Evolutionary conservation across 2,888 invertebrate genomes (phyloP).

Genomic region (Zele albiditarsus): DNA sequence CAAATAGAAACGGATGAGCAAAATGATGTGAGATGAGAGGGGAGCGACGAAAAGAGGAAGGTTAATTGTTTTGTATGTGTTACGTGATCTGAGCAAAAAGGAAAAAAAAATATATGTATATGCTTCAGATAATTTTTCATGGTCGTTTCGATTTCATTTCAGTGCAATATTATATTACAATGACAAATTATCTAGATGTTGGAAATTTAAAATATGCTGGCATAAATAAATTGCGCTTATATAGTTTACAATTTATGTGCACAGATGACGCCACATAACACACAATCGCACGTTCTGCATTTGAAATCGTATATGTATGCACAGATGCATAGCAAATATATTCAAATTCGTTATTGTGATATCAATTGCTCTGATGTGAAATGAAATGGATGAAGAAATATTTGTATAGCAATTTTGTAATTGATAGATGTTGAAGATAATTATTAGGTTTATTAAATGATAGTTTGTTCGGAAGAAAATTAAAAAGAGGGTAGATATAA

Average conservation of each 20-base stretch:
- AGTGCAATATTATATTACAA: background rate
- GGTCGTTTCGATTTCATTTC: conserved; percentile 3
- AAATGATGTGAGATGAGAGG: conserved; percentile 1
- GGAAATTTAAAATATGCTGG: background rate
- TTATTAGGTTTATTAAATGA: background rate
- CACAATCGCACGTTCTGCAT: background rate
- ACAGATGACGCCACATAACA: conserved; percentile 30
- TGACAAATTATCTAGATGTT: conserved; percentile 3
- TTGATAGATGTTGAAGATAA: background rate
- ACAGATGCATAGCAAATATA: background rate
- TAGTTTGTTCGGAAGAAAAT: background rate
- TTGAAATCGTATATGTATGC: background rate
- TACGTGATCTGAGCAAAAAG: conserved; percentile 24
- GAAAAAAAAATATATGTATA: background rate
- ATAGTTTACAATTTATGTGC: conserved; percentile 4
- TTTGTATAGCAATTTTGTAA: background rate
- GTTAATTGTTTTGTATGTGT: conserved; percentile 30
- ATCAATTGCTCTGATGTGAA: background rate
- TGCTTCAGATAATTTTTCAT: conserved; percentile 6
- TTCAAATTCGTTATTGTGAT: background rate
- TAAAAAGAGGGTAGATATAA: background rate
- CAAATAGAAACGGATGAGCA: background rate
- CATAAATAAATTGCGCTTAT: background rate
- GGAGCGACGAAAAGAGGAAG: background rate
- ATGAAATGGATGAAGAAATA: too few relatives aligned